Percentiles rank a stretch among this genome's conserved stretches.
phyloP scores from a whole-genome alignment of 2,797 vertebrate genomes.

The Sebastes baramenuke region DNA sequence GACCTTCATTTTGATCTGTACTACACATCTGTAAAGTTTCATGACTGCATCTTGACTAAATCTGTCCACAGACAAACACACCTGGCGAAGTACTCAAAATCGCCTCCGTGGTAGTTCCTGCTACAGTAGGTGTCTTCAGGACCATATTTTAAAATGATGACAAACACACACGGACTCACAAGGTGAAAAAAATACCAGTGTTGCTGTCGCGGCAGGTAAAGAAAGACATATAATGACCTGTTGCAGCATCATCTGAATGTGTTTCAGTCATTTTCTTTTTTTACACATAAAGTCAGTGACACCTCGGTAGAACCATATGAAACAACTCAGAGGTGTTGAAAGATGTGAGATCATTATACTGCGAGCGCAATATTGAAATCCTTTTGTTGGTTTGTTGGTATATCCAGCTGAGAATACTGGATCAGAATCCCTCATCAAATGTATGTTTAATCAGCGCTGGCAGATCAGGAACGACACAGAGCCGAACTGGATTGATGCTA shows the following conservation, averaged over 20 bases:
- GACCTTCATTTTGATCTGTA: not conserved
- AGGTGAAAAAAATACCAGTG: not conserved
- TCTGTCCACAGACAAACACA: not conserved
- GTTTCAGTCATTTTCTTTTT: not conserved
- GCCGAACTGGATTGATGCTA: slow-evolving; percentile 33
- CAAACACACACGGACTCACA: not conserved
- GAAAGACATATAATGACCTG: not conserved
- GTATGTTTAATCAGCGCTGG: slow-evolving; percentile 44
- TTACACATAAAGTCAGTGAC: not conserved
- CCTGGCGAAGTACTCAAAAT: not conserved
- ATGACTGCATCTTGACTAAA: not conserved
- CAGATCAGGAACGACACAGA: slow-evolving; percentile 27
- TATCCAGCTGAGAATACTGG: slow-evolving; percentile 13
- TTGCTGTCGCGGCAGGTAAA: not conserved
- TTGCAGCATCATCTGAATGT: not conserved
- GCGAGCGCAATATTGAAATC: not conserved
- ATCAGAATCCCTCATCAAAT: slow-evolving; percentile 41
- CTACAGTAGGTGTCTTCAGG: not conserved
- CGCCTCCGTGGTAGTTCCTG: not conserved
- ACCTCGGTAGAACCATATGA: not conserved
- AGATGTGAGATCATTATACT: slow-evolving; percentile 15
- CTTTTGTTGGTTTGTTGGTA: slow-evolving; percentile 16
- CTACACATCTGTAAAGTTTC: not conserved
- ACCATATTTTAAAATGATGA: not conserved
- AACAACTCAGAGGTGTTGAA: slow-evolving; percentile 9